Evolutionary conservation across 2,113 vertebrate species (phyloP), one percentile per base, ranked within the genome.

Genomic region (Misgurnus mizolepis): DNA sequence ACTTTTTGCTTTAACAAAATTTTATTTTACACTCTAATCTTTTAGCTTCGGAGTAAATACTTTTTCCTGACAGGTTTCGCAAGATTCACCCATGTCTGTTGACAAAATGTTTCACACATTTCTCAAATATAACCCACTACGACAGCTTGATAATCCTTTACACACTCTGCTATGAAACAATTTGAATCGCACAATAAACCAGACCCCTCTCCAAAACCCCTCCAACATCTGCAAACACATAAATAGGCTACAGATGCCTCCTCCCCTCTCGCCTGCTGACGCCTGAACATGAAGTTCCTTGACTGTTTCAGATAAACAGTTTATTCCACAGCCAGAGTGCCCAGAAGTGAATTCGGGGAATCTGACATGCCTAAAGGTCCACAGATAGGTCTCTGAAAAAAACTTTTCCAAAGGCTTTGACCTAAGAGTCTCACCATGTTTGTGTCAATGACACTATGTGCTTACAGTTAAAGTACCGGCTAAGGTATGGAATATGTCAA

Each of bases 231-330:
- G 40, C 56, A 72, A 71, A 76, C 66, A 65, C 53, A 84, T 41
- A 83, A 87, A 86, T 55, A 22, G 76, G 70, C 83, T 85, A 84
- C 88, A 87, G 88, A 89, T 85, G 83, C 55, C 69, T 72, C 61
- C 50, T 61, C 66, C 78, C 61, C 82, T 72, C 22, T 61, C 80
- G 75, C 67, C 45, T 49, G 71, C 85, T 62, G 80, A 85, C 65
- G 49, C 71, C 83, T 10, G 53, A 72, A 79, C 83, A 84, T 72
- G 27, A 86, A 73, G 84, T 86, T 85, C 84, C 83, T 79, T 78
- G 83, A 85, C 85, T 82, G 81, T 81, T 83, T 85, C 79, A 85
- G 84, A 88, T 87, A 89, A 86, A 89, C 86, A 68, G 83, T 89
- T 87, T 87, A 88, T 82, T 88, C 81, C 81, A 22, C 7, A 58